Conservation (phyloP, 92 coral and sea anemone species). For the Montipora capitata region DNA sequence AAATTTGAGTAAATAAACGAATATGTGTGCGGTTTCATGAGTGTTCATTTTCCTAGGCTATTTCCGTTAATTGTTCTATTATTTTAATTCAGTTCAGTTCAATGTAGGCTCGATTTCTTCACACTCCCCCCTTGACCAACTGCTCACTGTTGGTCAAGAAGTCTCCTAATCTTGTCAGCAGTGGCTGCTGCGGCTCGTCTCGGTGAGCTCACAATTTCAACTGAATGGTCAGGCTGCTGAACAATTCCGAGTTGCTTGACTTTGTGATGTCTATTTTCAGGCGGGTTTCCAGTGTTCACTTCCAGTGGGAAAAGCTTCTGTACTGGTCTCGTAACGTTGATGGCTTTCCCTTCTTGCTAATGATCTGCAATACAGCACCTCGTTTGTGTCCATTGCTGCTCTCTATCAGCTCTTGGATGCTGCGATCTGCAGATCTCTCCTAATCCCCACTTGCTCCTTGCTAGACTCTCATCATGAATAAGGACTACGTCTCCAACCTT, state of each 20-base stretch:
- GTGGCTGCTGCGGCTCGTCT: constrained; percentile 20
- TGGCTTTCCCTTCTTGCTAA: constrained; percentile 31
- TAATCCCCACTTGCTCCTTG: neutral
- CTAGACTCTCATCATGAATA: neutral
- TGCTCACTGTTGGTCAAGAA: constrained; percentile 31
- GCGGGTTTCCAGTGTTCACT: constrained; percentile 9
- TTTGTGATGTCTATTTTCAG: neutral
- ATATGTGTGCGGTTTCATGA: no score
- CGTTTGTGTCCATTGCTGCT: constrained; percentile 18
- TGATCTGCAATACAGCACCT: constrained; percentile 10
- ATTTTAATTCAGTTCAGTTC: no score
- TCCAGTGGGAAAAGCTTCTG: constrained; percentile 25
- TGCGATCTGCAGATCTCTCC: neutral
- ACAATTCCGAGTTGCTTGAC: neutral
- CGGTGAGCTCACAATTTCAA: neutral
- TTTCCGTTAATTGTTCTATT: no score
- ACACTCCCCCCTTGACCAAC: constrained; percentile 40
- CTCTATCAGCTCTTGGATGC: neutral
- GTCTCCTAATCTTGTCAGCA: constrained; percentile 24
- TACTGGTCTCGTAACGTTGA: constrained; percentile 1
- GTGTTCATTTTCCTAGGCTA: no score
- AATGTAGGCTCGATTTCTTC: neutral
- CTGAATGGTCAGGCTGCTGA: constrained; percentile 6
- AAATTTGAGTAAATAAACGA: no score
- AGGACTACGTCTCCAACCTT: constrained; percentile 1